Evolutionary conservation across 2,888 invertebrate species (phyloP), one percentile per base, ranked within the genome.

Genomic region (Eurytoma adleriae): DNA sequence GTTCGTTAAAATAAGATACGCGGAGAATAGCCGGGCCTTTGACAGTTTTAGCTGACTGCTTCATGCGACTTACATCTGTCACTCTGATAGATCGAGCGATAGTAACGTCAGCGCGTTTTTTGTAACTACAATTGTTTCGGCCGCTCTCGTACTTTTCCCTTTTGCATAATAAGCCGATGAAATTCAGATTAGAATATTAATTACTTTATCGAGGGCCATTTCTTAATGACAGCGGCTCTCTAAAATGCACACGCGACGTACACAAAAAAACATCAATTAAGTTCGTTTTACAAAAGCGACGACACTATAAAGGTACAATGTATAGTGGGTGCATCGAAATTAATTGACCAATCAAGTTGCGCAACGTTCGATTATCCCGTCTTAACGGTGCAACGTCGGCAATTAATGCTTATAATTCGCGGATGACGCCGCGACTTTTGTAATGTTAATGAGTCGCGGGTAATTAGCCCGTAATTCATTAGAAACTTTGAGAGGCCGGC

Each of bases 391-490:
- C 40, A 7, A 61, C 20, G 59, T 13, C 18, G 52, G 24, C 48
- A 61, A 74, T 70, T 10, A 57, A 64, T 57, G 68, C 5, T 73
- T 48, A 69, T 70, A 70, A 78, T 56, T 79, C 50, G 66, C 54
- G 18, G 69, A 56, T 57, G 40, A 30, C 56, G 50, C 14, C 3
- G 50, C 12, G 61, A 56, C 68, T 71, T 27, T 54, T 71, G 54
- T 59, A 70, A 75, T 66, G 66, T 56, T 66, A 79, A 74, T 70
- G 27, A 75, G 62, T 24, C 12, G 16, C 20, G n/a, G 2, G 59
- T 52, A 74, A 74, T 79, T 71, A 71, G 67, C 52, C 40, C 27
- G 54, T 20, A 52, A 79, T 75, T 71, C 79, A 70, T 79, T 79
- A 75, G 59, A 59, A 79, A 74, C 50, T 59, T 40, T 24, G 3